A percentile compares a stretch with the other conserved stretches of the same genome.
These are phyloP conservation scores for Scaptomyza graminum DNA, from an alignment of 1,140 invertebrate species.

Conservation along the genomic window DNA sequence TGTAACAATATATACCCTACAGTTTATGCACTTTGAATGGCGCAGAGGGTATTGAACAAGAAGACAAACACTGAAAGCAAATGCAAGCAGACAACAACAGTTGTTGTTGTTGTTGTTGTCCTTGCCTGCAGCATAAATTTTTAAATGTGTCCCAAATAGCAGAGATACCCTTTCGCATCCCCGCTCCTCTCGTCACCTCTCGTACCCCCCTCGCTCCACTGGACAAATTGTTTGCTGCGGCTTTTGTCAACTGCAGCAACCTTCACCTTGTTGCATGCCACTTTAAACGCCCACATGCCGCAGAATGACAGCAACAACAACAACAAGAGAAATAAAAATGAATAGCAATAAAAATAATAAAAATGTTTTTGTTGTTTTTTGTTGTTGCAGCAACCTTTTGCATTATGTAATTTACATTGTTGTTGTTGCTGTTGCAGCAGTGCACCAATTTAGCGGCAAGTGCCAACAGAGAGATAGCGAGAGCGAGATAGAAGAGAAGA, in stretches of 20 bases:
- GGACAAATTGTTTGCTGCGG: constrained; percentile 52
- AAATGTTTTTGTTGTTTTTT: constrained; percentile 9
- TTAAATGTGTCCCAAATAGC: constrained; percentile 60
- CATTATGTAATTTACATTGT: constrained; percentile 36
- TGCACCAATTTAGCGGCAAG: constrained; percentile 17
- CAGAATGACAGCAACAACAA: constrained; percentile 11
- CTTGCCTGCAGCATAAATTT: constrained; percentile 76
- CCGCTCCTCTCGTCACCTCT: not conserved
- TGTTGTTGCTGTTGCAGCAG: constrained; percentile 9
- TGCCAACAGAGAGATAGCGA: not conserved
- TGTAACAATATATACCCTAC: too few species aligned
- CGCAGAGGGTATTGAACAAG: not conserved
- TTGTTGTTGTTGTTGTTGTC: constrained; percentile 31
- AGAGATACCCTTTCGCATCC: not conserved
- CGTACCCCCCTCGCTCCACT: not conserved
- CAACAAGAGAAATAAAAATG: constrained; percentile 36
- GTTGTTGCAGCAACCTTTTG: constrained; percentile 16
- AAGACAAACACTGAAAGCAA: constrained; percentile 15
- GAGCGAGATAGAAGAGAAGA: not conserved
- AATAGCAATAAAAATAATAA: not conserved
- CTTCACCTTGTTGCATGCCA: constrained; percentile 72
- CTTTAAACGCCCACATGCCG: constrained; percentile 18
- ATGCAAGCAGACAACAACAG: not conserved
- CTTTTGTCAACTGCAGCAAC: constrained; percentile 75
- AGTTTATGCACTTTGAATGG: not conserved